These are phyloP conservation scores for Fragum fragum DNA, from an alignment of 2,888 invertebrate species.

Conservation along the genomic window DNA sequence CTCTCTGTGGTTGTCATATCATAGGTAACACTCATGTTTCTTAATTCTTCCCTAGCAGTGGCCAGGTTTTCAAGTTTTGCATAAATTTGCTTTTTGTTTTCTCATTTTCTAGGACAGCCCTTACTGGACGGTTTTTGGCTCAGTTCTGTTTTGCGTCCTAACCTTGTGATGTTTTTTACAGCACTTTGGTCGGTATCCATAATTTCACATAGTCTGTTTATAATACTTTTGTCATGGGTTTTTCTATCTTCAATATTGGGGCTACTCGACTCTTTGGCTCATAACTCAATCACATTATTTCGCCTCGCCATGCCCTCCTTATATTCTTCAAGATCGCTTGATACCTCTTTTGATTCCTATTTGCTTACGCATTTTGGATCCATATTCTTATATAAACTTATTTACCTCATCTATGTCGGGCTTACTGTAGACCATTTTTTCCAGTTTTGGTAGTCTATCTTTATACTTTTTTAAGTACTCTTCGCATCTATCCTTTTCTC, in stretches of 20 bases:
- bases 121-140: neutral
- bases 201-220: neutral
- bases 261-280: neutral
- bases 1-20: neutral
- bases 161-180: slow-evolving; percentile 10
- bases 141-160: neutral
- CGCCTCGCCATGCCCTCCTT: slow-evolving; percentile 10
- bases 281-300: neutral
- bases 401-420: neutral
- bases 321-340: slow-evolving; percentile 10
- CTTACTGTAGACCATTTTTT: neutral
- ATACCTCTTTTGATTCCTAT: neutral
- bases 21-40: neutral
- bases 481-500: slow-evolving; percentile 9
- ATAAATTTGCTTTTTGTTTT: slow-evolving; percentile 1
- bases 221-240: neutral
- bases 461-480: slow-evolving; percentile 4
- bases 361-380: too few species aligned
- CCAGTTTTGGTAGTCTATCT: neutral
- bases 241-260: slow-evolving; percentile 5
- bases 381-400: too few species aligned
- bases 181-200: neutral
- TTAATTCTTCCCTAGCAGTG: neutral
- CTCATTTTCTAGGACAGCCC: neutral
- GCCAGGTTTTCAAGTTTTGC: slow-evolving; percentile 4